phyloP scores from a whole-genome alignment of 2,797 vertebrate species.

The Myiotriccus ornatus region DNA sequence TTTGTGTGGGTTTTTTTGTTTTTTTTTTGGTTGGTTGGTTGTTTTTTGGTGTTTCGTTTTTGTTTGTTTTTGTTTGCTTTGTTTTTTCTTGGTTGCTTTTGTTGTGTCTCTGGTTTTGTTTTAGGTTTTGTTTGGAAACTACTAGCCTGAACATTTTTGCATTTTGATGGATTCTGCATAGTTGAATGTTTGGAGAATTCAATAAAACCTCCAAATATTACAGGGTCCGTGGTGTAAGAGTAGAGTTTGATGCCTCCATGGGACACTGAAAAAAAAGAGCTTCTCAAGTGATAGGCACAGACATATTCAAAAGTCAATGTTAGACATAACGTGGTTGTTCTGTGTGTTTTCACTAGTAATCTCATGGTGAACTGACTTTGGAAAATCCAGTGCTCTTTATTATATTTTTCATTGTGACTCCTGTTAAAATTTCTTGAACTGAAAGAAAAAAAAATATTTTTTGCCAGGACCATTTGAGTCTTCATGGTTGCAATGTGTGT shows the following conservation, averaged over 20 bases:
- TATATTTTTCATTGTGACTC: neutral
- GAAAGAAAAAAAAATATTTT: neutral
- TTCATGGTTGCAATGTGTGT: fast-evolving
- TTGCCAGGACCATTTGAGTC: neutral
- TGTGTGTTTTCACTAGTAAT: neutral
- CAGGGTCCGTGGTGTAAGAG: neutral
- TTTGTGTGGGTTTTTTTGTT: too few species aligned
- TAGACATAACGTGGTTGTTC: neutral
- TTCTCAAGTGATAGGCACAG: neutral
- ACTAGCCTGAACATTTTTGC: neutral
- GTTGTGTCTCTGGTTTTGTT: neutral
- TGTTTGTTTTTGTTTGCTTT: too few species aligned
- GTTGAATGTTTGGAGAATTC: neutral
- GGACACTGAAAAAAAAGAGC: neutral
- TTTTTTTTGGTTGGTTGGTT: neutral
- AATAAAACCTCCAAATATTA: fast-evolving
- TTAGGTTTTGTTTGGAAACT: neutral
- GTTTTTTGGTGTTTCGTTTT: neutral
- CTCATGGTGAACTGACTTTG: neutral
- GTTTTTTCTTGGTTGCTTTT: neutral
- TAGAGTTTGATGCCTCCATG: neutral
- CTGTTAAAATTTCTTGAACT: neutral
- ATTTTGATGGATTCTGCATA: neutral
- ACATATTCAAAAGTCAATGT: neutral
- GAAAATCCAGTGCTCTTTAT: neutral